Evolutionary conservation across 2,888 invertebrate genomes (phyloP).

Genomic region (Caenorhabditis becei): DNA sequence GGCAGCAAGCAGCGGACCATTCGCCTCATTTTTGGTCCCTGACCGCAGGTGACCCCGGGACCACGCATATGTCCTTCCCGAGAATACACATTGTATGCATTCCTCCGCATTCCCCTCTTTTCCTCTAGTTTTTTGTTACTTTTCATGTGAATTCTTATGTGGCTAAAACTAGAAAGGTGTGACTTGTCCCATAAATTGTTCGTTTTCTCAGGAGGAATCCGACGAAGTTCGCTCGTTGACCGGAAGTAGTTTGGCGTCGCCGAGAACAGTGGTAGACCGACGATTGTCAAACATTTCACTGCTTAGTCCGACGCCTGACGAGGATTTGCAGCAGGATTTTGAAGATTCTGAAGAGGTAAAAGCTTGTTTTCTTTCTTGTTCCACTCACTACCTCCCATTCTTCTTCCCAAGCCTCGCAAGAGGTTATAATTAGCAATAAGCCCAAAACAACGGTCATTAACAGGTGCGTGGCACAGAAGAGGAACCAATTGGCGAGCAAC

Average conservation of each 20-base stretch:
- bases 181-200: not conserved
- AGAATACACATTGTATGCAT: conserved; percentile 6
- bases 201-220: conserved; percentile 67
- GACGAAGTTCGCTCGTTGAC: conserved; percentile 71
- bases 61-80: conserved; percentile 22
- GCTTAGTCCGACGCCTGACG: conserved; percentile 61
- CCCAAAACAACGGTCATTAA: conserved; percentile 46
- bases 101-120: not conserved
- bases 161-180: not conserved
- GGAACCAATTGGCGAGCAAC: conserved; percentile 35
- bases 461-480: conserved; percentile 55
- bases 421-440: conserved; percentile 37
- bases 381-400: not conserved
- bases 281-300: conserved; percentile 58
- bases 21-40: conserved; percentile 26
- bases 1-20: not conserved
- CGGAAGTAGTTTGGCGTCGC: conserved; percentile 70
- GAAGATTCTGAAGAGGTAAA: conserved; percentile 37
- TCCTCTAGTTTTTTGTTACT: conserved; percentile 2
- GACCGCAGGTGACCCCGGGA: conserved; percentile 59
- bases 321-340: conserved; percentile 45
- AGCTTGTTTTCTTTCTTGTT: conserved; percentile 12
- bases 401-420: not conserved
- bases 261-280: conserved; percentile 68
- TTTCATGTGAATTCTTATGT: too few relatives aligned